A percentile compares a stretch with the other conserved stretches of the same genome.
Evolutionary conservation across 2,888 invertebrate species (phyloP).

Genomic region (Troides helena): DNA sequence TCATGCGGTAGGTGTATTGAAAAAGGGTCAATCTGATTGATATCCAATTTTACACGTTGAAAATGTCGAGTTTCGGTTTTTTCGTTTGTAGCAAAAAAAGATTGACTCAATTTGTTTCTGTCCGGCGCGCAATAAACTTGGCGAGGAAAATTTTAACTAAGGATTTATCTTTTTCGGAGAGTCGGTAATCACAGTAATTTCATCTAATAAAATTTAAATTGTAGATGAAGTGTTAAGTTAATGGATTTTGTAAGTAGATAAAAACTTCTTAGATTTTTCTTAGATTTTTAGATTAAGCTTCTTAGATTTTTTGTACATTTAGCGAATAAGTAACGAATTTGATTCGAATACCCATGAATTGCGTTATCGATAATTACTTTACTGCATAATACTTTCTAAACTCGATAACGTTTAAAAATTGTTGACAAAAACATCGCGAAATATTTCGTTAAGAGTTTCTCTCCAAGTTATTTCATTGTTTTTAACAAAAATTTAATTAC

Average conservation of each 20-base stretch:
- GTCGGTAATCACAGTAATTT: conserved; percentile 63
- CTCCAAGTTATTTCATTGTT: conserved; percentile 46
- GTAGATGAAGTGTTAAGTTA: conserved; percentile 44
- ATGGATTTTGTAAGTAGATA: conserved; percentile 47
- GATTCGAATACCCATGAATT: neutral
- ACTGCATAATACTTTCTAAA: neutral
- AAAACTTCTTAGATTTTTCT: conserved; percentile 45
- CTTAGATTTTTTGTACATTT: too few species aligned
- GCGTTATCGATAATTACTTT: neutral
- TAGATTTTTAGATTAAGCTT: conserved; percentile 19
- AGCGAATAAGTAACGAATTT: too few species aligned
- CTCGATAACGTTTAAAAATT: conserved; percentile 38
- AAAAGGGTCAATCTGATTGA: conserved; percentile 77
- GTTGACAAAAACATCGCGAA: conserved; percentile 27
- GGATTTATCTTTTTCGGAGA: conserved; percentile 65
- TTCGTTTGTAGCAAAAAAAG: conserved; percentile 69
- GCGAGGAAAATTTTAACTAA: conserved; percentile 69
- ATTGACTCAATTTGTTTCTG: conserved; percentile 79
- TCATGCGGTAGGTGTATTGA: conserved; percentile 72
- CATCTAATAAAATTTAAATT: conserved; percentile 55
- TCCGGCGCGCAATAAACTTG: conserved; percentile 74
- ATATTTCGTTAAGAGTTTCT: conserved; percentile 41
- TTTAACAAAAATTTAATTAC: conserved; percentile 68
- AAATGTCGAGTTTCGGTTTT: conserved; percentile 73
- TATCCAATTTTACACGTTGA: conserved; percentile 76